Percentiles rank a stretch among this genome's conserved stretches.
Evolutionary conservation across 2,113 vertebrate genomes (phyloP).

Genomic region (Beaufortia kweichowensis): DNA sequence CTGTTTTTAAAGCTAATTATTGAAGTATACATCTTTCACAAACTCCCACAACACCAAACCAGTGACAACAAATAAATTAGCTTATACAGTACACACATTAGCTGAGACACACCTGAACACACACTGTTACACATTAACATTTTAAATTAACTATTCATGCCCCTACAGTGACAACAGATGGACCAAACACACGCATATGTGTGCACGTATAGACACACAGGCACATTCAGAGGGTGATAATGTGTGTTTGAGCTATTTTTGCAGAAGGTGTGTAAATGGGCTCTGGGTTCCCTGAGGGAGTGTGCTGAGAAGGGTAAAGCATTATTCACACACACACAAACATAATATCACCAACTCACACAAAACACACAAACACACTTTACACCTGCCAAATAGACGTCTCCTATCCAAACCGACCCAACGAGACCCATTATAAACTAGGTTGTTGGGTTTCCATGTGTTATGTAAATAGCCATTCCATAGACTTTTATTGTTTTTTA

Average conservation of each 20-base stretch:
- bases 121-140: not conserved
- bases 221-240: constrained; percentile 6
- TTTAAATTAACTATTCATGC: not conserved
- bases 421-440: not conserved
- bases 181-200: not conserved
- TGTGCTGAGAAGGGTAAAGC: constrained; percentile 1
- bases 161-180: not conserved
- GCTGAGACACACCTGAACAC: no score
- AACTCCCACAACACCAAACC: not conserved
- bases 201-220: not conserved
- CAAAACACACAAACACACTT: not conserved
- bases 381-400: not conserved
- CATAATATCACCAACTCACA: not conserved
- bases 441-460: no score
- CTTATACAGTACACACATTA: not conserved
- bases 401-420: not conserved
- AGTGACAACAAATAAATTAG: not conserved
- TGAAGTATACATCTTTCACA: no score
- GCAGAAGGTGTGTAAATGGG: constrained; percentile 30
- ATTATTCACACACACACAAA: not conserved
- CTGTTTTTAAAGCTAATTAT: no score
- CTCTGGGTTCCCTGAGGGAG: constrained; percentile 28
- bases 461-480: no score
- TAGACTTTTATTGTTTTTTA: no score
- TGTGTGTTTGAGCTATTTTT: constrained; percentile 14